Conservation (phyloP, 2,797 vertebrate species). For the Hafferia zeledoni region DNA sequence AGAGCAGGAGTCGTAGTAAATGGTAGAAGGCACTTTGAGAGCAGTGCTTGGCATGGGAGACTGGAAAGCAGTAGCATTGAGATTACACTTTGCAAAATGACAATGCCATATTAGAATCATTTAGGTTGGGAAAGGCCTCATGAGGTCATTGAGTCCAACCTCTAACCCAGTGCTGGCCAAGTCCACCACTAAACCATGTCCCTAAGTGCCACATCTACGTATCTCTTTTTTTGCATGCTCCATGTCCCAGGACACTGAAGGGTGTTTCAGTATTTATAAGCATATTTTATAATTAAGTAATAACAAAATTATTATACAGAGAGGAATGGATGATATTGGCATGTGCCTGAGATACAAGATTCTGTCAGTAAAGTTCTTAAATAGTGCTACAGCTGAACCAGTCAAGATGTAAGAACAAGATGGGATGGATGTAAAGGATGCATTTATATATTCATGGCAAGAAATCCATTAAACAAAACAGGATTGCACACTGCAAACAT, state of each 20-base stretch:
- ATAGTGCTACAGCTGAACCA: neutral
- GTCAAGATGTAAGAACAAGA: neutral
- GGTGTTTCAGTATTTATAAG: neutral
- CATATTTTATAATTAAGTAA: neutral
- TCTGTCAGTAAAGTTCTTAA: neutral
- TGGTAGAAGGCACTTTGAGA: neutral
- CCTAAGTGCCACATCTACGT: neutral
- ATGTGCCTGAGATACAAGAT: neutral
- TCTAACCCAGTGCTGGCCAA: neutral
- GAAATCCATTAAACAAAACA: slow-evolving; percentile 27
- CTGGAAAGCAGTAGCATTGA: neutral
- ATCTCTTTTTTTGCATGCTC: neutral
- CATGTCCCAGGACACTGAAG: neutral
- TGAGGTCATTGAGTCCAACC: neutral
- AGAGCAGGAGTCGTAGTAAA: neutral
- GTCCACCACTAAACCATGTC: neutral
- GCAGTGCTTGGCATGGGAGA: neutral
- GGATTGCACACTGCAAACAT: neutral
- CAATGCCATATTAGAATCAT: neutral
- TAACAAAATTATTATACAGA: neutral
- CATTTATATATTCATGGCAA: neutral
- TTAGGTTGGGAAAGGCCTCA: neutral
- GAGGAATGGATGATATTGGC: neutral
- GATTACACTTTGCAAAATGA: neutral
- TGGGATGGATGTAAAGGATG: slow-evolving; percentile 9